These are phyloP conservation scores for Polyommatus icarus DNA, from an alignment of 2,888 invertebrate genomes.

Conservation along the genomic window DNA sequence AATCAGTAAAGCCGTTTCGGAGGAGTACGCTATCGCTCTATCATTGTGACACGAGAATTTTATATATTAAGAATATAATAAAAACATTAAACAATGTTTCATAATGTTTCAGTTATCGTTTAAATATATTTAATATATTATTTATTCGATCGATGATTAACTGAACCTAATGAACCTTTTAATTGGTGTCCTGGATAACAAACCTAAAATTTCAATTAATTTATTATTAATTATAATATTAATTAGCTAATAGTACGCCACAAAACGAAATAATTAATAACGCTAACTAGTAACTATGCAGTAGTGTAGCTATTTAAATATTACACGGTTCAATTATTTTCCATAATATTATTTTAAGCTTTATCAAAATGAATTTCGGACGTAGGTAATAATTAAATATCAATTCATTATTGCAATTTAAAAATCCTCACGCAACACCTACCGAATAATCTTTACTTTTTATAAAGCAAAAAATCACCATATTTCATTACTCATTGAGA, in stretches of 20 bases:
- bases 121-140: too few species aligned
- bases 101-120: too few species aligned
- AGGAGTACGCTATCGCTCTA: too few species aligned
- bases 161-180: neutral
- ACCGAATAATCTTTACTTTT: neutral
- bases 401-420: neutral
- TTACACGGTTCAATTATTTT: neutral
- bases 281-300: neutral
- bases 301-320: neutral
- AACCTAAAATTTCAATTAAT: neutral
- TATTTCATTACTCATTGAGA: slow-evolving; percentile 18
- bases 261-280: neutral
- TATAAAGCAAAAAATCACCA: neutral
- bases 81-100: too few species aligned
- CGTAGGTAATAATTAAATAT: neutral
- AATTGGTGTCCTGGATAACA: neutral
- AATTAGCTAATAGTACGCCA: neutral
- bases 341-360: too few species aligned
- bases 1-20: too few species aligned
- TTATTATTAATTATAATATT: neutral
- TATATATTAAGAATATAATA: too few species aligned
- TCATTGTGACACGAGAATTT: too few species aligned
- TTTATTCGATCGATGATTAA: neutral
- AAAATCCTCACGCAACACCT: neutral
- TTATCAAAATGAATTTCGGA: neutral